Percentiles rank a stretch among this genome's conserved stretches.
phyloP scores from a whole-genome alignment of 2,888 invertebrate species.

The Mythimna loreyi region DNA sequence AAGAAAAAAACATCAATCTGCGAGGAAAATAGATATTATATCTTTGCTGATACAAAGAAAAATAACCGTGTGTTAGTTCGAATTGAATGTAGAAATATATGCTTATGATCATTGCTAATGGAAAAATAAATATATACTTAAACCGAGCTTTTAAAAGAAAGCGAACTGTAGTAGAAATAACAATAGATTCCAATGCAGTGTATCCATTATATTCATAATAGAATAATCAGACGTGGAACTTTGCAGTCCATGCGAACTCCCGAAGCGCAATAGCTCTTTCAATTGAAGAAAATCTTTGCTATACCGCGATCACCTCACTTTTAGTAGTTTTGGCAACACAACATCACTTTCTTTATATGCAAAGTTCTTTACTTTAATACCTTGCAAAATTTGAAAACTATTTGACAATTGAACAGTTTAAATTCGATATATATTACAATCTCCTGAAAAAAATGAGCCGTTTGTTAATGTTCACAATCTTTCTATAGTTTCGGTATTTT shows the following conservation, averaged over 20 bases:
- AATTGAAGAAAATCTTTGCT: neutral
- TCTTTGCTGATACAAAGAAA: constrained; percentile 6
- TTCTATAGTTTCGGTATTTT: no score
- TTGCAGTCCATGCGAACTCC: neutral
- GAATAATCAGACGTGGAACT: neutral
- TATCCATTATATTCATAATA: no score
- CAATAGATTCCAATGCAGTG: neutral
- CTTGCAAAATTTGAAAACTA: no score
- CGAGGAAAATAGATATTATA: constrained; percentile 13
- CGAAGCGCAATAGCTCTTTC: no score
- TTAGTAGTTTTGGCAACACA: no score
- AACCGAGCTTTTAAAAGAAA: constrained; percentile 6
- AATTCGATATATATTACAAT: no score
- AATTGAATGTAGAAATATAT: constrained; percentile 25
- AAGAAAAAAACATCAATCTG: constrained; percentile 29
- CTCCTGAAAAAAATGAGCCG: no score
- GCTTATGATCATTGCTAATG: constrained; percentile 6
- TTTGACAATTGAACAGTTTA: no score
- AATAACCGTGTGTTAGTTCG: constrained; percentile 16
- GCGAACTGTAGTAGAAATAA: neutral
- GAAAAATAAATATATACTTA: constrained; percentile 13
- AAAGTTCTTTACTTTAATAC: no score
- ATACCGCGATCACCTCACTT: no score
- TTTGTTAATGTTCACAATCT: no score
- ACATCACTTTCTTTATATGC: no score